phyloP scores from a whole-genome alignment of 2,888 invertebrate species.

The Muschampia plurimacula region DNA sequence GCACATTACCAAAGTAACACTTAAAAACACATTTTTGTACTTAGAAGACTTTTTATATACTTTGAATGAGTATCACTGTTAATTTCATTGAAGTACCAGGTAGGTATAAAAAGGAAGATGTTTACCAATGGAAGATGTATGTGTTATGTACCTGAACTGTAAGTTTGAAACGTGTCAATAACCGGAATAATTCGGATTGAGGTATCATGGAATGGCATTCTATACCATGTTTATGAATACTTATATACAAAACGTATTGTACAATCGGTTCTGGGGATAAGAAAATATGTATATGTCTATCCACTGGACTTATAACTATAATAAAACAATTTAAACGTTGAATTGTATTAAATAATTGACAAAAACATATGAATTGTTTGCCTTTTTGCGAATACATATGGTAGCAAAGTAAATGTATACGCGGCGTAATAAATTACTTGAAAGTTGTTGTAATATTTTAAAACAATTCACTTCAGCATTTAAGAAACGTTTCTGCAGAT shows the following conservation, averaged over 20 bases:
- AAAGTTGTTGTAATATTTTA: neutral
- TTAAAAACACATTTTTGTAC: no score
- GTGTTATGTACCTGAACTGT: neutral
- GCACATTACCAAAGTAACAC: no score
- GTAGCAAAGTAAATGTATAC: neutral
- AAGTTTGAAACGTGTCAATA: constrained; percentile 4
- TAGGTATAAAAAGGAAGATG: neutral
- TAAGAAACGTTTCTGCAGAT: neutral
- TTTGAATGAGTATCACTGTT: neutral
- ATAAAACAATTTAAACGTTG: neutral
- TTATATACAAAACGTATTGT: neutral
- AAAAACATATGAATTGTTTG: constrained; percentile 19
- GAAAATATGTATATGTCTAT: neutral
- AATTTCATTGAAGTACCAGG: neutral
- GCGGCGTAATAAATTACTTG: neutral
- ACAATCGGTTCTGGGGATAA: neutral
- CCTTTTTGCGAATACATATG: constrained; percentile 24
- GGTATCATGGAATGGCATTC: neutral
- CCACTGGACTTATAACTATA: neutral
- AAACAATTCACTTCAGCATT: neutral
- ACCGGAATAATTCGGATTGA: neutral
- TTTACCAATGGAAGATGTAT: neutral
- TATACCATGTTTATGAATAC: neutral
- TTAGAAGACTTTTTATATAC: no score
- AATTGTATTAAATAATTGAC: neutral